phyloP scores from a whole-genome alignment of 2,888 invertebrate genomes.

The Polydrusus pterygomalis region DNA sequence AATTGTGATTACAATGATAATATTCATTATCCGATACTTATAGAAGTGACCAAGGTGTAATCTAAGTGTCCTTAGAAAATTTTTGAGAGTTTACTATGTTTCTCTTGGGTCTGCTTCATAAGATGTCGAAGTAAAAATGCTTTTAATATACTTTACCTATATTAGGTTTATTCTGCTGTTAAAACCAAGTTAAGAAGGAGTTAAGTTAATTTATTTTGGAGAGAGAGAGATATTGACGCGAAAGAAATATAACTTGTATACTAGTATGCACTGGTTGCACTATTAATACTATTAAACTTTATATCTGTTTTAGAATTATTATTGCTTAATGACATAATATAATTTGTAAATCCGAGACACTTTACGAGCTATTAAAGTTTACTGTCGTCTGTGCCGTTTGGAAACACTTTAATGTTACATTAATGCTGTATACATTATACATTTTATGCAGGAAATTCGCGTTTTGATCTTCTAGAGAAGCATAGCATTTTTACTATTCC shows the following conservation, averaged over 20 bases:
- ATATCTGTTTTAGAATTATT: neutral
- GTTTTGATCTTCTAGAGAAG: neutral
- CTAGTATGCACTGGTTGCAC: neutral
- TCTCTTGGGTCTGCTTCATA: constrained; percentile 52
- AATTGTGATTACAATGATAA: constrained; percentile 80
- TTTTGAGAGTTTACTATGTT: constrained; percentile 52
- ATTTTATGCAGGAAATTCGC: neutral
- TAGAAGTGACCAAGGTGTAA: constrained; percentile 76
- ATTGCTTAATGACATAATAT: neutral
- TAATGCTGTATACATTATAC: neutral
- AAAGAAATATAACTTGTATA: too few relatives aligned
- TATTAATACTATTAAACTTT: neutral
- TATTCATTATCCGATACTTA: constrained; percentile 82
- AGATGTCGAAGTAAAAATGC: constrained; percentile 26
- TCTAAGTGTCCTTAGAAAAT: constrained; percentile 69
- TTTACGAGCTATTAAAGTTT: constrained; percentile 17
- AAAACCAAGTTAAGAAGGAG: too few relatives aligned
- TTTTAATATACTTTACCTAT: too few relatives aligned
- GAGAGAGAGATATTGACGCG: too few relatives aligned
- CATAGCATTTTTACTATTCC: constrained; percentile 8
- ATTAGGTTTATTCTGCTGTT: too few relatives aligned
- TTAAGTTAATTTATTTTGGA: too few relatives aligned
- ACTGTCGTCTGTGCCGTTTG: neutral
- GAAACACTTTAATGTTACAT: constrained; percentile 1
- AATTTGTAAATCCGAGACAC: neutral